phyloP scores from a whole-genome alignment of 2,113 vertebrate genomes.

The Nothocercus julius region DNA sequence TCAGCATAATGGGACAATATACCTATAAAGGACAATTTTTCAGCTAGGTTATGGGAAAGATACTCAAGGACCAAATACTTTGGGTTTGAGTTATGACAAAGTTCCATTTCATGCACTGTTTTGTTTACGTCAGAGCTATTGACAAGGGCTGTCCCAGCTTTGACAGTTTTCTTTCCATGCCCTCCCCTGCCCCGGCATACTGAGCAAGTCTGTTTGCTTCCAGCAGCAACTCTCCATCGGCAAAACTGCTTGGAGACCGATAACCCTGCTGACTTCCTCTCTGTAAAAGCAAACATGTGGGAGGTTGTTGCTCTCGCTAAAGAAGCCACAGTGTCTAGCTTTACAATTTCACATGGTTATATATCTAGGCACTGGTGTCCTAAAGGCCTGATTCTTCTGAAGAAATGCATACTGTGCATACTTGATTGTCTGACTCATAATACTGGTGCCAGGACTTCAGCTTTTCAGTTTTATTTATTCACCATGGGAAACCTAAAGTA shows the following conservation, averaged over 20 bases:
- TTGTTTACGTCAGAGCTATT: background rate
- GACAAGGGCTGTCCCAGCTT: background rate
- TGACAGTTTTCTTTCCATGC: background rate
- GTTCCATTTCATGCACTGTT: background rate
- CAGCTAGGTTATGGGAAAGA: background rate
- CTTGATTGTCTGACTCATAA: constrained; percentile 43
- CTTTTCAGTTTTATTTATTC: constrained; percentile 50
- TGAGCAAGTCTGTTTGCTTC: background rate
- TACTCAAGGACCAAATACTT: background rate
- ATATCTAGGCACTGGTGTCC: background rate
- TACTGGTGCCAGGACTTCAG: constrained; percentile 1
- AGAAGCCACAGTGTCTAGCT: background rate
- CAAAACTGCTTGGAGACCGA: background rate
- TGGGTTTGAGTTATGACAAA: background rate
- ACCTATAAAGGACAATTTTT: background rate
- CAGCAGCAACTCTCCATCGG: background rate
- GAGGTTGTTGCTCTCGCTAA: background rate
- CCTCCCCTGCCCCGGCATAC: background rate
- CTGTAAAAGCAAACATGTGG: background rate
- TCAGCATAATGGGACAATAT: background rate
- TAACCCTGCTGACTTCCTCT: background rate
- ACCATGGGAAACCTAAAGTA: constrained; percentile 48
- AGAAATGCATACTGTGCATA: constrained; percentile 37
- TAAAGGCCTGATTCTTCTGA: background rate
- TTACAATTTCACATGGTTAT: background rate